These are phyloP conservation scores for Pseudomugil tenellus DNA, from an alignment of 2,797 vertebrate genomes.

Conservation along the genomic window DNA sequence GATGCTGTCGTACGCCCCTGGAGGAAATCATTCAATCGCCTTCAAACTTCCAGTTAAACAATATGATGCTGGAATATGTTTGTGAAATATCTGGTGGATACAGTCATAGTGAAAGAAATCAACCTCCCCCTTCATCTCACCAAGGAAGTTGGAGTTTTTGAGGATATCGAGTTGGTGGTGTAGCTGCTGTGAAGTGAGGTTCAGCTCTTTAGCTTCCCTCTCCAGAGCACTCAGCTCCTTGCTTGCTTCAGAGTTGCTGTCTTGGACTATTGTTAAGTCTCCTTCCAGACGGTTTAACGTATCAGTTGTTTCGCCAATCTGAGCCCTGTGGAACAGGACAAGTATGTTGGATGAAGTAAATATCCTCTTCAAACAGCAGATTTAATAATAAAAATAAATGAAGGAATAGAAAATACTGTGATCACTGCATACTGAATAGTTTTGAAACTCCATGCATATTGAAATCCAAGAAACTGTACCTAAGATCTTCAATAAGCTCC, in stretches of 20 bases:
- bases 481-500: constrained; percentile 87
- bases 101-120: neutral
- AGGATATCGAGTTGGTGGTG: constrained; percentile 87
- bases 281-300: constrained; percentile 89
- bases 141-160: constrained; percentile 95
- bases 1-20: constrained; percentile 96
- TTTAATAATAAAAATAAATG: neutral
- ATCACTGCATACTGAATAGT: neutral
- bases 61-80: neutral
- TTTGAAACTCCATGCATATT: neutral
- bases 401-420: neutral
- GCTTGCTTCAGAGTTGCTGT: constrained; percentile 91
- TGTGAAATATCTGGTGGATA: neutral
- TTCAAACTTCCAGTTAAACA: neutral
- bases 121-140: constrained; percentile 71
- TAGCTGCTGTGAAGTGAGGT: constrained; percentile 88
- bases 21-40: neutral
- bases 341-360: neutral
- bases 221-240: constrained; percentile 88
- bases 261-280: constrained; percentile 89
- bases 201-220: constrained; percentile 87
- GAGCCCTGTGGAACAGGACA: constrained; percentile 75
- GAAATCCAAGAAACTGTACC: constrained; percentile 56
- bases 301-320: constrained; percentile 90
- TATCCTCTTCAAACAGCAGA: neutral